These are phyloP conservation scores for Trichosurus vulpecula DNA, from an alignment of 2,797 vertebrate species.

Conservation along the genomic window DNA sequence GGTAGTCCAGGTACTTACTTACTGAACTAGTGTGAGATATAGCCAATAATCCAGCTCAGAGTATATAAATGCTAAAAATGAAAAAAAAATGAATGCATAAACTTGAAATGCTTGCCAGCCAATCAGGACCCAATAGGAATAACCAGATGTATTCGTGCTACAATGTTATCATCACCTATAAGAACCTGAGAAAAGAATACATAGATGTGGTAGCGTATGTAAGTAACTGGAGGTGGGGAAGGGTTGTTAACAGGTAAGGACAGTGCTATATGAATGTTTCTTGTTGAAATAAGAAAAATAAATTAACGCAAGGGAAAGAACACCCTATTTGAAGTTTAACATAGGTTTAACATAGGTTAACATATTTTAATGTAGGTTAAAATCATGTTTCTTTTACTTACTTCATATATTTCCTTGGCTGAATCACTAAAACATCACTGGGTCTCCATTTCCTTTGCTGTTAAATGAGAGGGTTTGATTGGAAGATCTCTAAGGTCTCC, in stretches of 20 bases:
- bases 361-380: neutral
- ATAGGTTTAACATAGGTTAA: too few species aligned
- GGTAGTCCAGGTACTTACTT: neutral
- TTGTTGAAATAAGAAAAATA: neutral
- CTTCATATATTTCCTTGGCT: neutral
- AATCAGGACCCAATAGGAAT: neutral
- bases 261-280: neutral
- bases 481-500: neutral
- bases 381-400: neutral
- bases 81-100: neutral
- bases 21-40: neutral
- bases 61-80: neutral
- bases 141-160: neutral
- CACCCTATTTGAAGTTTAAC: neutral
- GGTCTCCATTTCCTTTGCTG: neutral
- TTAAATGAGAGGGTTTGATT: neutral
- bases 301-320: neutral
- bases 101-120: neutral
- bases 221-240: neutral
- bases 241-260: neutral
- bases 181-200: neutral
- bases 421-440: neutral
- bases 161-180: neutral
- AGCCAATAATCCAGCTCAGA: neutral
- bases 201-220: neutral